Evolutionary conservation across 2,113 vertebrate genomes (phyloP), one percentile per base, ranked within the genome.

Genomic region (Coptodon rendalli): DNA sequence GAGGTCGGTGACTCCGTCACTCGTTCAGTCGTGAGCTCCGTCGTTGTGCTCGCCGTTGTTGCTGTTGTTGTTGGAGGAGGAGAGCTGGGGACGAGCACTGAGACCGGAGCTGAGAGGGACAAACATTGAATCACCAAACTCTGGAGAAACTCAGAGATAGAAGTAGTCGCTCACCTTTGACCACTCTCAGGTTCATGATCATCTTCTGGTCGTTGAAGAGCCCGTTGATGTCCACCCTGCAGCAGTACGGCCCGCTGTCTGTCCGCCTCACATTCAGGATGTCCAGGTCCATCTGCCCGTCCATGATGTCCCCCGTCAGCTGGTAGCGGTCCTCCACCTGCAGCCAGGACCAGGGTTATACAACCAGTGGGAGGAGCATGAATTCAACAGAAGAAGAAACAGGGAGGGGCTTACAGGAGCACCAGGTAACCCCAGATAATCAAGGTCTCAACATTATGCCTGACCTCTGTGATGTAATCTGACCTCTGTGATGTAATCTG

Each of bases 171-270:
- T 73, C 92, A 94, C 96, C 96, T 96, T 91, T 95, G 34, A 95
- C 87, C 31, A 97, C 96, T 27, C 88, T 91, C 88, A 97, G 87
- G 53, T 95, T 96, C 93, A 96, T 95, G 84, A 95, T 93, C 34
- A 96, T 79, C 86, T 96, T 97, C 91, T 96, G 96, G 94, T 97
- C 96, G 29, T 97, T 97, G 81, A 97, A 97, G 90, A 95, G 86
- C 5, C 96, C 96, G 27, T 97, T 91, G 5, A 97, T 89, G 86
- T 96, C 94, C 48, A 96, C 96, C 87, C 96, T 90, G 95, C 96
- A 97, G 92, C 96, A 97, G 93, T 97, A 97, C 6, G 87, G 91
- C 11, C 96, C 96, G 5, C 94, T 95, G 92, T 97, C 96, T 1
- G 90, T 84, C 61, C 87, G 38, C 76, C 81, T 87, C 71, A 96